A percentile compares a stretch with the other conserved stretches of the same genome.
Evolutionary conservation across 2,888 invertebrate genomes (phyloP).

Genomic region (Pseudanteris insignis): DNA sequence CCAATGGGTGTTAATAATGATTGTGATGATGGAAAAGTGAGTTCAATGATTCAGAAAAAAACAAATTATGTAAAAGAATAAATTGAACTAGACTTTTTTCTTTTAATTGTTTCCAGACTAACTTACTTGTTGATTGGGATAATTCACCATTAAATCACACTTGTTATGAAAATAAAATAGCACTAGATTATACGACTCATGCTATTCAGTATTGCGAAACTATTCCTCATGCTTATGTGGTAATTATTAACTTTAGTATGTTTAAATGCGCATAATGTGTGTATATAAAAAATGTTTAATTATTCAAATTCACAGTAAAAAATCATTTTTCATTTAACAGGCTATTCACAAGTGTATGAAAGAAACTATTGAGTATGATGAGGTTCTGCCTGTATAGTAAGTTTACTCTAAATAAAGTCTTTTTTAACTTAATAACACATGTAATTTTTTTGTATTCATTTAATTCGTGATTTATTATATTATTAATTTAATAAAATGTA

Average conservation of each 20-base stretch:
- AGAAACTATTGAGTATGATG: no score
- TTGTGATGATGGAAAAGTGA: slow-evolving; percentile 73
- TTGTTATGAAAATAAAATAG: slow-evolving; percentile 70
- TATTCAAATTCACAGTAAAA: no score
- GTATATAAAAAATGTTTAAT: neutral
- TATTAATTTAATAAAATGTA: no score
- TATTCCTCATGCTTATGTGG: slow-evolving; percentile 71
- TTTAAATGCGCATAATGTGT: neutral
- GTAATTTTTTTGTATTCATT: no score
- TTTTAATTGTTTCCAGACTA: slow-evolving; percentile 66
- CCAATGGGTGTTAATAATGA: slow-evolving; percentile 69
- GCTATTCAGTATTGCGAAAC: slow-evolving; percentile 69
- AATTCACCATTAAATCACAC: slow-evolving; percentile 70
- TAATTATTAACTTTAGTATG: slow-evolving; percentile 53
- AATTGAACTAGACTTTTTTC: neutral
- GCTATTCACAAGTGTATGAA: no score
- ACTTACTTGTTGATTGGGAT: slow-evolving; percentile 73
- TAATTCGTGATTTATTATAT: no score
- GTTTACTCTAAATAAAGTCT: no score
- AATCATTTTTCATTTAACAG: slow-evolving; percentile 6
- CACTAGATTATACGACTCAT: slow-evolving; percentile 66
- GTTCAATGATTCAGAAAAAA: neutral
- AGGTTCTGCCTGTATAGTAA: no score
- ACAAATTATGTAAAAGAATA: neutral
- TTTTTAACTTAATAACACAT: no score